Conservation (phyloP, 2,113 vertebrate genomes). For the Cygnus buccinator region DNA sequence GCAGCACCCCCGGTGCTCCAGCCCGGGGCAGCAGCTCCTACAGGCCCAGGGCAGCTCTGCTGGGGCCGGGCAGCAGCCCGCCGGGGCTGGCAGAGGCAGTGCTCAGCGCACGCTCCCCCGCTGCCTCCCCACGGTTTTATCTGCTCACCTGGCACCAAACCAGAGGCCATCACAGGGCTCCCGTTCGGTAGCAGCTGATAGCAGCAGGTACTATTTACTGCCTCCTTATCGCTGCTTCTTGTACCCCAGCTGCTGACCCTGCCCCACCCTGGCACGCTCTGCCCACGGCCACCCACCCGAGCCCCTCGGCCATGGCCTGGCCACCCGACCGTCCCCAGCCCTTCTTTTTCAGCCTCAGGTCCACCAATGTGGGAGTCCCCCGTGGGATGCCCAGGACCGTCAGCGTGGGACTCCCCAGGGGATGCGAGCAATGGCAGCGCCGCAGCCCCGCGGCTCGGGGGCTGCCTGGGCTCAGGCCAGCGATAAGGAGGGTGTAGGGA, state of each 20-base stretch:
- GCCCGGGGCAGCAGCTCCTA: too few species aligned
- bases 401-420: too few species aligned
- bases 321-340: neutral
- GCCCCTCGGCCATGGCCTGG: neutral
- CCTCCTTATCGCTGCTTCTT: neutral
- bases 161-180: neutral
- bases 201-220: neutral
- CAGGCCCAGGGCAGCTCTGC: too few species aligned
- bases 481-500: neutral
- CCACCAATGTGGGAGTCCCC: too few species aligned
- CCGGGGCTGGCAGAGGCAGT: fast-evolving
- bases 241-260: neutral
- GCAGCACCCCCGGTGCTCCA: too few species aligned
- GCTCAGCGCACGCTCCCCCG: fast-evolving
- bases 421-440: neutral
- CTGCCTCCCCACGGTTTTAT: neutral
- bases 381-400: fast-evolving
- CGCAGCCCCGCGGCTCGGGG: fast-evolving
- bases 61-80: fast-evolving
- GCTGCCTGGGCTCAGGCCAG: neutral
- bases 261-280: neutral
- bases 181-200: neutral
- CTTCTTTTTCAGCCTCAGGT: too few species aligned
- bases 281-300: fast-evolving
- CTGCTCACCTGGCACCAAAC: neutral